Percentiles rank a stretch among this genome's conserved stretches.
Evolutionary conservation across 1,140 invertebrate genomes (phyloP).

Genomic region (Zaprionus tsacasi): DNA sequence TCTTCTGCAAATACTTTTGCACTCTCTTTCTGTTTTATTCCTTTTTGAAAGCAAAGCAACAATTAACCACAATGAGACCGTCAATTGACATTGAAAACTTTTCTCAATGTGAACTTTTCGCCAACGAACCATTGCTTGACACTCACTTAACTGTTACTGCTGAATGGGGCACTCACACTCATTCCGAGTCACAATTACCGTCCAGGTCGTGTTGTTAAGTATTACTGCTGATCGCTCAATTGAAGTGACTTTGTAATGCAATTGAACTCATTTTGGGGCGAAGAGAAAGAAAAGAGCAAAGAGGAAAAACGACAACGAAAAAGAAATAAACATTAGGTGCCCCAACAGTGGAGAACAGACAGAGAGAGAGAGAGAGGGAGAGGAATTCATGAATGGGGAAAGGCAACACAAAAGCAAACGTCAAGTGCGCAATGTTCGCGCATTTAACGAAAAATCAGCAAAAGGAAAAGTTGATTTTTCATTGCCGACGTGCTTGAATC

Average conservation of each 20-base stretch:
- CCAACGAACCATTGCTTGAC: slow-evolving; percentile 15
- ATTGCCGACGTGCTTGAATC: slow-evolving; percentile 39
- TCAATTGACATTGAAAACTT: slow-evolving; percentile 38
- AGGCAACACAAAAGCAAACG: slow-evolving; percentile 42
- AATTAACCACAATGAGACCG: slow-evolving; percentile 35
- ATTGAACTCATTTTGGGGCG: slow-evolving; percentile 68
- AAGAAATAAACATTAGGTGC: neutral
- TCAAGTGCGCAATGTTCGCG: slow-evolving; percentile 56
- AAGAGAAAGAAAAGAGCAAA: slow-evolving; percentile 14
- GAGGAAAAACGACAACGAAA: slow-evolving; percentile 12
- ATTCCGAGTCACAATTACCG: neutral
- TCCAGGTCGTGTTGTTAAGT: slow-evolving; percentile 46
- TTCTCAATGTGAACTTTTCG: slow-evolving; percentile 9
- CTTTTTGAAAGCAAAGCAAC: slow-evolving; percentile 17
- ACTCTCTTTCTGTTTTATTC: neutral
- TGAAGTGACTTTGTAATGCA: slow-evolving; percentile 74
- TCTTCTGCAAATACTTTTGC: neutral
- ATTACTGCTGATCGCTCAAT: slow-evolving; percentile 57
- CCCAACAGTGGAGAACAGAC: no score
- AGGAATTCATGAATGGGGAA: slow-evolving; percentile 22
- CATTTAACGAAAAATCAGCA: slow-evolving; percentile 67
- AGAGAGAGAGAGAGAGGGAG: neutral
- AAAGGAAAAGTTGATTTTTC: slow-evolving; percentile 50
- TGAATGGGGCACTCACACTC: slow-evolving; percentile 24
- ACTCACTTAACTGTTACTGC: slow-evolving; percentile 38